Conservation (phyloP, 2,113 vertebrate genomes). For the Gymnocephalus cernua region DNA sequence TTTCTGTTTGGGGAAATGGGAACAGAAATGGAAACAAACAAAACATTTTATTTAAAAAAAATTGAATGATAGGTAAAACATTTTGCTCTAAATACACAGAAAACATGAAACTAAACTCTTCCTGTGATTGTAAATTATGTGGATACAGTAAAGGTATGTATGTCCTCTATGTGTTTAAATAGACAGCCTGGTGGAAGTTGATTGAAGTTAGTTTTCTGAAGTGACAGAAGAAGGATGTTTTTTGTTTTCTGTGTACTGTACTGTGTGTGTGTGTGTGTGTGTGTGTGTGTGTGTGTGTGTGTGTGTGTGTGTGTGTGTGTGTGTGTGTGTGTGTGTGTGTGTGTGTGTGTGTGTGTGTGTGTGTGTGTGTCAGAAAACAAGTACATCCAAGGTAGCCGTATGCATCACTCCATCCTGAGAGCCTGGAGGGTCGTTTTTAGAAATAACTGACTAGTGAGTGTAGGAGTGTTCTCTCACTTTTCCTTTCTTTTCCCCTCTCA, state of each 20-base stretch:
- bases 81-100: slow-evolving; percentile 3
- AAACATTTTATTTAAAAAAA: slow-evolving; percentile 1
- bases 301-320: neutral
- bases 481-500: slow-evolving; percentile 41
- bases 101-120: neutral
- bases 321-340: neutral
- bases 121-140: neutral
- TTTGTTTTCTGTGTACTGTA: slow-evolving; percentile 13
- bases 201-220: slow-evolving; percentile 32
- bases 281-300: neutral
- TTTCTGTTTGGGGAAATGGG: slow-evolving; percentile 48
- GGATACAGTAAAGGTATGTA: neutral
- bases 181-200: slow-evolving; percentile 1
- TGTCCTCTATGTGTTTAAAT: neutral
- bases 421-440: slow-evolving; percentile 52
- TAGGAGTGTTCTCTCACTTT: slow-evolving; percentile 58
- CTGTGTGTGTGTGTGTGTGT: neutral
- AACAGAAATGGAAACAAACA: slow-evolving; percentile 52
- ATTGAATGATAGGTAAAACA: slow-evolving; percentile 21
- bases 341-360: neutral
- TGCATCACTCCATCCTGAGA: slow-evolving; percentile 54
- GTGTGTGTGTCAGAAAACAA: slow-evolving; percentile 34
- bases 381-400: slow-evolving; percentile 32
- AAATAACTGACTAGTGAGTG: slow-evolving; percentile 54
- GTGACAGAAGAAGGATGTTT: slow-evolving; percentile 28